Conservation (phyloP, 2,113 vertebrate genomes). For the Okapia johnstoni region DNA sequence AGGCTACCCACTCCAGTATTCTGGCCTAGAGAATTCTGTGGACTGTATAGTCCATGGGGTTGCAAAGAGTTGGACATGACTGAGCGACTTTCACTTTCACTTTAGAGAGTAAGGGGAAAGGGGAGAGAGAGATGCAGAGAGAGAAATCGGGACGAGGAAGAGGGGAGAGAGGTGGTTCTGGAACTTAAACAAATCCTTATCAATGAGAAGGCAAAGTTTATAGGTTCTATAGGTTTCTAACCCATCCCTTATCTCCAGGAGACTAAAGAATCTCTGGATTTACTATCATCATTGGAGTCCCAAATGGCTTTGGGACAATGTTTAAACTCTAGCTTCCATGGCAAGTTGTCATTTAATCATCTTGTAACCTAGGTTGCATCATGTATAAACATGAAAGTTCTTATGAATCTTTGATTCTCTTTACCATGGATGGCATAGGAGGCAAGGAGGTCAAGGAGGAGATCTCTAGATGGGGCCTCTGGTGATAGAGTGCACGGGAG, state of each 20-base stretch:
- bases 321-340: not conserved
- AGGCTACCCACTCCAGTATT: not conserved
- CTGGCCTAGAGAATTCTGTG: not conserved
- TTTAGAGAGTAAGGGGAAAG: not conserved
- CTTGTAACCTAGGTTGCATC: not conserved
- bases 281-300: not conserved
- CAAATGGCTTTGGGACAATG: not conserved
- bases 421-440: not conserved
- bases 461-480: too few species aligned
- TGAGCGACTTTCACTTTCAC: not conserved
- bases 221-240: not conserved
- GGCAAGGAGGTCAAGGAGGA: not conserved
- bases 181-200: not conserved
- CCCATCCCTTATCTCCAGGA: not conserved
- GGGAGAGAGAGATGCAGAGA: fast-evolving
- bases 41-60: not conserved
- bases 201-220: not conserved
- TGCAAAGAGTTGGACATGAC: not conserved
- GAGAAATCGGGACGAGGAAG: fast-evolving
- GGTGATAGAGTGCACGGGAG: not conserved
- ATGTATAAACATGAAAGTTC: not conserved
- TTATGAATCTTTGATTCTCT: not conserved
- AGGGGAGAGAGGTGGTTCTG: not conserved
- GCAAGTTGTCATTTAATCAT: not conserved
- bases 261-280: not conserved